Percentiles rank a stretch among this genome's conserved stretches.
These are phyloP conservation scores for Argyresthia albistria DNA, from an alignment of 2,888 invertebrate genomes.

Conservation along the genomic window DNA sequence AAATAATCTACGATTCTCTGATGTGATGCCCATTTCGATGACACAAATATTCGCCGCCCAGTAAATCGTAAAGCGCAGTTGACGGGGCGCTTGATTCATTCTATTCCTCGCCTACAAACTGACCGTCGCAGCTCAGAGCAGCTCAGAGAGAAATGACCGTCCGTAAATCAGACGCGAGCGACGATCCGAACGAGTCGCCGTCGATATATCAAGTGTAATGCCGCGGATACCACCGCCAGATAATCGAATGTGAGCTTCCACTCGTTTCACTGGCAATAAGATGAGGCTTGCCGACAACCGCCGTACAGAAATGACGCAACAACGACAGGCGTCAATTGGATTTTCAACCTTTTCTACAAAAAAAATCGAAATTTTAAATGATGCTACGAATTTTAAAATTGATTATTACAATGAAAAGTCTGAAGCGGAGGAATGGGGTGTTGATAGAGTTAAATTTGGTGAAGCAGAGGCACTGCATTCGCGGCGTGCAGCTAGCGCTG, in stretches of 20 bases:
- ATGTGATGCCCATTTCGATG: too few relatives aligned
- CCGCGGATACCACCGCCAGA: constrained; percentile 69
- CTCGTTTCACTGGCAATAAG: constrained; percentile 70
- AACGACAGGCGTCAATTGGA: neutral
- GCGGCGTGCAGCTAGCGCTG: constrained; percentile 40
- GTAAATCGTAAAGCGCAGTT: too few relatives aligned
- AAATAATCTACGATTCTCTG: too few relatives aligned
- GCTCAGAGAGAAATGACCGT: too few relatives aligned
- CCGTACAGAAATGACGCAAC: neutral
- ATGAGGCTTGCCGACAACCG: constrained; percentile 42
- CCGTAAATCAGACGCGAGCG: constrained; percentile 65
- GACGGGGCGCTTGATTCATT: too few relatives aligned
- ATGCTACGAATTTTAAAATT: neutral
- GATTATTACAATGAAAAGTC: neutral
- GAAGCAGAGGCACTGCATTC: constrained; percentile 24
- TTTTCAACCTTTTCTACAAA: neutral
- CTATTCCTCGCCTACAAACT: too few relatives aligned
- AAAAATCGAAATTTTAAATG: too few relatives aligned
- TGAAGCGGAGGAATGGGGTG: neutral
- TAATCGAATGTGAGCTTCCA: constrained; percentile 72
- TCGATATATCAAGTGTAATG: constrained; percentile 71
- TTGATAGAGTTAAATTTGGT: constrained; percentile 5
- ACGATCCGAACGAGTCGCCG: constrained; percentile 66
- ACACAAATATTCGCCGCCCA: too few relatives aligned
- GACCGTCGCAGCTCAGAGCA: too few relatives aligned